Base-by-base conservation (phyloP, 2,797 vertebrate species). In the Peromyscus aztecus region DNA sequence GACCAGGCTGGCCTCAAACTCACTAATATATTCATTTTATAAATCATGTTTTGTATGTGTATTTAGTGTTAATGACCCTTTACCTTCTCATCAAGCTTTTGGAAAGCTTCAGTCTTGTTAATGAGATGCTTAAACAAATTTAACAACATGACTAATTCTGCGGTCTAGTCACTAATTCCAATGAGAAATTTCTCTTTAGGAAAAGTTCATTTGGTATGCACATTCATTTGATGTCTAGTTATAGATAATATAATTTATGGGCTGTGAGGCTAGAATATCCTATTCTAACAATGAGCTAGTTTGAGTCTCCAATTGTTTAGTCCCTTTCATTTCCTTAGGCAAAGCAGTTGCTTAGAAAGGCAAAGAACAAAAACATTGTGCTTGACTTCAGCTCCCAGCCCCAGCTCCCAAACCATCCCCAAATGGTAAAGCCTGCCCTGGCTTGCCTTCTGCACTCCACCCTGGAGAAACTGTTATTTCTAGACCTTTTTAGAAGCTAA, bases 401-500 rank as follows among this genome's bases (percentile, higher is more conserved):
- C 84, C 31, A 13, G 29, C 75, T 61, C 16, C 24, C 9, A 1
- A 3, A 43, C 37, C 6, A 87, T 81, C 59, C 59, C 12, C 82
- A 92, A 95, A 65, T 23, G 57, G n/a, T 21, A 77, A 85, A 98
- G 59, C 78, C 77, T 98, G 95, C 34, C 90, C 59, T 49, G 83
- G 52, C 96, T 97, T 4, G 0, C 93, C 34, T 69, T 95, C 85
- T 89, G 94, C 52, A 57, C 92, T 91, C 46, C 40, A 17, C 94
- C 97, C 85, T 82, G 59, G 59, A 97, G 89, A 96, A 7, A 40
- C 84, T 94, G 81, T 73, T 96, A 97, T 97, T 98, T 87, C 95
- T 95, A 94, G 85, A 92, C 87, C 89, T 85, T 97, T 98, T 80
- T 82, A 97, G 85, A 95, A 93, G 89, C 92, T 97, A 96, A 95